phyloP scores from a whole-genome alignment of 1,140 invertebrate species.

The Drosophila pandora region DNA sequence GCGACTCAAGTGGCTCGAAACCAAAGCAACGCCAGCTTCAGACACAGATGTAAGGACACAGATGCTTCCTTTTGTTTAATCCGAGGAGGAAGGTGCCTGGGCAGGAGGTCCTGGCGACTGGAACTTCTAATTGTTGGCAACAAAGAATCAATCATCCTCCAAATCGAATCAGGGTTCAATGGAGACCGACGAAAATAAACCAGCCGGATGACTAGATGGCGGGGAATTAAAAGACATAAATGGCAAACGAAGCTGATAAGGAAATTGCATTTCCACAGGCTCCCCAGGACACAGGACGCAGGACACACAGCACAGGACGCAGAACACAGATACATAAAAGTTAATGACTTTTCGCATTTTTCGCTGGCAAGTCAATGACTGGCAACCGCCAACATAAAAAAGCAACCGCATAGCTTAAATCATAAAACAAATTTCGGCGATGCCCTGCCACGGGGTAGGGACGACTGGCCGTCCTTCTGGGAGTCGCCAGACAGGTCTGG shows the following conservation, averaged over 20 bases:
- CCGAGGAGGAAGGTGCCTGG: neutral
- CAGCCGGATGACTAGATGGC: neutral
- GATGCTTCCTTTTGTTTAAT: conserved; percentile 20
- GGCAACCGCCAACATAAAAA: conserved; percentile 51
- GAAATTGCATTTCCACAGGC: conserved; percentile 64
- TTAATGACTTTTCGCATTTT: conserved; percentile 69
- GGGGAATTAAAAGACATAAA: conserved; percentile 23
- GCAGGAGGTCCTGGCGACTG: neutral
- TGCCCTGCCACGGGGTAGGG: conserved; percentile 18
- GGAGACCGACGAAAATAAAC: conserved; percentile 18
- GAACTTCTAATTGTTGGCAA: conserved; percentile 39
- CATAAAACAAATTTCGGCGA: conserved; percentile 60
- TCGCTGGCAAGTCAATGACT: conserved; percentile 60
- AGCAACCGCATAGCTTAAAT: conserved; percentile 47
- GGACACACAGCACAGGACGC: no score
- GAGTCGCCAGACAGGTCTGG: no score
- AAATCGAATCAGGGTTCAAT: conserved; percentile 63
- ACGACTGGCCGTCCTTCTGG: neutral
- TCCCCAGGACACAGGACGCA: neutral
- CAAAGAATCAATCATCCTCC: conserved; percentile 49
- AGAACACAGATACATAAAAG: conserved; percentile 43
- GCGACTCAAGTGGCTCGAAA: conserved; percentile 16
- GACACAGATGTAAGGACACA: neutral
- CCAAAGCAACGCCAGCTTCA: conserved; percentile 15
- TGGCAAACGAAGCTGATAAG: conserved; percentile 51